phyloP scores from a whole-genome alignment of 1,140 invertebrate species.

The Orius insidiosus region DNA sequence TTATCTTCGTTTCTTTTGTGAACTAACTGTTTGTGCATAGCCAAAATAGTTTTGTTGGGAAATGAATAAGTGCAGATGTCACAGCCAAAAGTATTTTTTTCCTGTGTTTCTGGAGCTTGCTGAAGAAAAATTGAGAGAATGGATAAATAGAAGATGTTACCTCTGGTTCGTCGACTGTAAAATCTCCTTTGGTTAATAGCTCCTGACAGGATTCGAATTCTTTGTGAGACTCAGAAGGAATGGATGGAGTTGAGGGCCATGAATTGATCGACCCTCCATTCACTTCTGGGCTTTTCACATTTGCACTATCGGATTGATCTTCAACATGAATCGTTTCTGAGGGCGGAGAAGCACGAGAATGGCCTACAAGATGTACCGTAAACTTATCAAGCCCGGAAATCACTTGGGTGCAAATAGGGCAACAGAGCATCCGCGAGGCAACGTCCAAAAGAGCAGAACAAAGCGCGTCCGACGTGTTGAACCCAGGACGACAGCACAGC shows the following conservation, averaged over 20 bases:
- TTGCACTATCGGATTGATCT: slow-evolving; percentile 3
- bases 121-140: background rate
- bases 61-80: slow-evolving; percentile 44
- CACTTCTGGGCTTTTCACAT: background rate
- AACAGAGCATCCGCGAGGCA: slow-evolving; percentile 49
- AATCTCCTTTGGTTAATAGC: slow-evolving; percentile 13
- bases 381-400: slow-evolving; percentile 61
- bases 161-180: slow-evolving; percentile 12
- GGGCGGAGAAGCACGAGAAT: slow-evolving; percentile 23
- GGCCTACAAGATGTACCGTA: slow-evolving; percentile 65
- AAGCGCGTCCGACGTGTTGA: slow-evolving; percentile 46
- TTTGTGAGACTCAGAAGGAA: no score
- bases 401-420: slow-evolving; percentile 57
- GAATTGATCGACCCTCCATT: background rate
- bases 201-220: slow-evolving; percentile 14
- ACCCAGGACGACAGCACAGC: slow-evolving; percentile 51
- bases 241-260: slow-evolving; percentile 2
- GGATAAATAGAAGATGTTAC: background rate
- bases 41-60: slow-evolving; percentile 44
- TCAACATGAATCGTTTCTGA: background rate
- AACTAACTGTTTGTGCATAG: slow-evolving; percentile 54
- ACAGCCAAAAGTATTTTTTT: slow-evolving; percentile 5
- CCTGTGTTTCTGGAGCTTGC: background rate
- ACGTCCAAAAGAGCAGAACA: slow-evolving; percentile 52
- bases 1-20: slow-evolving; percentile 28